phyloP scores from a whole-genome alignment of 2,888 invertebrate genomes.

The Conomelus anceps region DNA sequence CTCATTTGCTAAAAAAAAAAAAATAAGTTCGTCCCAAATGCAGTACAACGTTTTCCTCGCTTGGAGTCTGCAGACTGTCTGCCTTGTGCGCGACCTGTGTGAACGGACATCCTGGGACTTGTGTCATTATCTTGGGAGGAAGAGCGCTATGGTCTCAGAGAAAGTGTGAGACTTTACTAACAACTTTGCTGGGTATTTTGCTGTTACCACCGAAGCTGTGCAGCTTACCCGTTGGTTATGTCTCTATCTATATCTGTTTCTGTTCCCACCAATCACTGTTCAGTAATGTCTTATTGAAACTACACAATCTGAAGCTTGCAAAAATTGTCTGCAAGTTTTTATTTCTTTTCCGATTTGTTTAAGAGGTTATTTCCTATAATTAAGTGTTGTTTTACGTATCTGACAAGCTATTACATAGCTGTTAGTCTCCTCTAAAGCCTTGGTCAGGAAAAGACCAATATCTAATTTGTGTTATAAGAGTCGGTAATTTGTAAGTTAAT shows the following conservation, averaged over 20 bases:
- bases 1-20: too few relatives aligned
- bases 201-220: not conserved
- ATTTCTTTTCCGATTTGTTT: not conserved
- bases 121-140: not conserved
- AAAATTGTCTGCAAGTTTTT: not conserved
- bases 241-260: not conserved
- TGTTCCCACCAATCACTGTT: not conserved
- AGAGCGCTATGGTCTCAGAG: not conserved
- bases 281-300: not conserved
- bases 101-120: not conserved
- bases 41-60: too few relatives aligned
- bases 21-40: too few relatives aligned
- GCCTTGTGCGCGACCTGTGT: not conserved
- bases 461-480: too few relatives aligned
- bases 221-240: not conserved
- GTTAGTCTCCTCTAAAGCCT: not conserved
- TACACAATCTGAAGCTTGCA: not conserved
- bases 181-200: not conserved
- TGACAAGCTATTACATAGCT: not conserved
- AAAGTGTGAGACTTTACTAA: not conserved
- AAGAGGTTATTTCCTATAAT: not conserved
- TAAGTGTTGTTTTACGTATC: not conserved
- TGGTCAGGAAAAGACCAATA: not conserved
- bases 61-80: not conserved
- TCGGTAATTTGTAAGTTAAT: too few relatives aligned